Percentiles rank a stretch among this genome's conserved stretches.
These are phyloP conservation scores for Tillus elongatus DNA, from an alignment of 2,888 invertebrate species.

Conservation along the genomic window DNA sequence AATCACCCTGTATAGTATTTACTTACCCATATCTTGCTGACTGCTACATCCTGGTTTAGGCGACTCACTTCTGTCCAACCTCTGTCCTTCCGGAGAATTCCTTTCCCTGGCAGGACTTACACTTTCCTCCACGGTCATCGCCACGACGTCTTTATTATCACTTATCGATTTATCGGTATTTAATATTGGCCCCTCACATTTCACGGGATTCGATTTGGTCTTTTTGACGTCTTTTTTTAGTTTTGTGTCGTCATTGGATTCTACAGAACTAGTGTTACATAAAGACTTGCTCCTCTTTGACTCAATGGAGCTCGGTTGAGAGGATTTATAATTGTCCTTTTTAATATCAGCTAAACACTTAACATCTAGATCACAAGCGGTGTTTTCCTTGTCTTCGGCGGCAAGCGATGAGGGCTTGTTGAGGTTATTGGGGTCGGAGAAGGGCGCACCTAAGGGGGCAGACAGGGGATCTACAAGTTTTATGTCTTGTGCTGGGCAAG, in stretches of 20 bases:
- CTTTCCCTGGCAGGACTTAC: constrained; percentile 31
- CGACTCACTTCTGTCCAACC: constrained; percentile 30
- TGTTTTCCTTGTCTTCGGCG: constrained; percentile 23
- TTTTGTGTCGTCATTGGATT: constrained; percentile 19
- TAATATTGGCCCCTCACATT: constrained; percentile 21
- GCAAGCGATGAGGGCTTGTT: constrained; percentile 21
- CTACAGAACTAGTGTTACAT: constrained; percentile 31
- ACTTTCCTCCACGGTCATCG: constrained; percentile 33
- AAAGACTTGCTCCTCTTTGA: constrained; percentile 33
- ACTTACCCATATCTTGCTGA: constrained; percentile 35
- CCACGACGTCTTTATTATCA: constrained; percentile 24
- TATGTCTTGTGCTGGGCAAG: constrained; percentile 26
- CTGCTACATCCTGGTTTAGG: constrained; percentile 39
- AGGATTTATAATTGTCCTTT: constrained; percentile 26
- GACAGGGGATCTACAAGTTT: constrained; percentile 28
- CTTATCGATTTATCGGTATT: constrained; percentile 19
- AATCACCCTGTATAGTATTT: too few species aligned
- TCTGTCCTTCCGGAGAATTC: constrained; percentile 30
- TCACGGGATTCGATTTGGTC: constrained; percentile 32
- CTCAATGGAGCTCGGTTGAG: constrained; percentile 30
- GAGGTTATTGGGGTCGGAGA: constrained; percentile 12
- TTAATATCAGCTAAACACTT: constrained; percentile 24
- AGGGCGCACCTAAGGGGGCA: constrained; percentile 20
- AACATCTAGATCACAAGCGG: constrained; percentile 26
- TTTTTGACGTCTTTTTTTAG: constrained; percentile 29